These are phyloP conservation scores for Gymnoscelis rufifasciata DNA, from an alignment of 2,888 invertebrate genomes.

Conservation along the genomic window DNA sequence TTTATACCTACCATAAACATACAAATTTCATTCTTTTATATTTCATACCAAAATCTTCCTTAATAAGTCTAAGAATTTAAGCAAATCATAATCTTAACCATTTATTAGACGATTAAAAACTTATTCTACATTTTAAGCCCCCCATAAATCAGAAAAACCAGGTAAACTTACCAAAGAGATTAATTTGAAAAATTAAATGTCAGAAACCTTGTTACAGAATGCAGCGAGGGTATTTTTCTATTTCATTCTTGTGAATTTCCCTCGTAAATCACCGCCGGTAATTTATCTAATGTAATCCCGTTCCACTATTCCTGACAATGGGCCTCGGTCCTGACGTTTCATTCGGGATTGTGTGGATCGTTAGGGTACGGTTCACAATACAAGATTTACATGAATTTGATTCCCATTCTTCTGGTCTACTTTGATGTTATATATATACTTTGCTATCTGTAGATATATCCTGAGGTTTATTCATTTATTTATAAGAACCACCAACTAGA, in stretches of 20 bases:
- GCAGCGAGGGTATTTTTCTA: slow-evolving; percentile 17
- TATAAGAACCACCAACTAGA: too few relatives aligned
- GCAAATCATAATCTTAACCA: too few relatives aligned
- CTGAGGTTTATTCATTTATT: too few relatives aligned
- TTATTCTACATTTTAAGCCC: too few relatives aligned
- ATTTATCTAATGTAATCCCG: slow-evolving; percentile 29
- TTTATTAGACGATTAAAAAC: too few relatives aligned
- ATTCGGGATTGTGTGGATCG: slow-evolving; percentile 19
- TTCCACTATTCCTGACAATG: slow-evolving; percentile 26
- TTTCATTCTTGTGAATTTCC: slow-evolving; percentile 21
- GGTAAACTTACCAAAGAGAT: slow-evolving; percentile 8
- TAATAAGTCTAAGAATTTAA: too few relatives aligned
- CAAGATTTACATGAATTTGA: slow-evolving; percentile 6
- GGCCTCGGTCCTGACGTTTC: slow-evolving; percentile 15
- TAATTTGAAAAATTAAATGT: slow-evolving; percentile 22
- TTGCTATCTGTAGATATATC: too few relatives aligned
- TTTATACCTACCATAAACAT: too few relatives aligned
- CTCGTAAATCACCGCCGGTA: slow-evolving; percentile 26
- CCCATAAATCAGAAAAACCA: slow-evolving; percentile 8
- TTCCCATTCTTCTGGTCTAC: background rate
- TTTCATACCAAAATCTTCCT: too few relatives aligned
- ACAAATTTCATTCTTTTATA: too few relatives aligned
- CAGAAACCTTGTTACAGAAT: slow-evolving; percentile 14
- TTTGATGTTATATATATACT: background rate
- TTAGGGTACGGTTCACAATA: slow-evolving; percentile 17